phyloP scores from a whole-genome alignment of 2,888 invertebrate species.

The Drosophila anomelani region DNA sequence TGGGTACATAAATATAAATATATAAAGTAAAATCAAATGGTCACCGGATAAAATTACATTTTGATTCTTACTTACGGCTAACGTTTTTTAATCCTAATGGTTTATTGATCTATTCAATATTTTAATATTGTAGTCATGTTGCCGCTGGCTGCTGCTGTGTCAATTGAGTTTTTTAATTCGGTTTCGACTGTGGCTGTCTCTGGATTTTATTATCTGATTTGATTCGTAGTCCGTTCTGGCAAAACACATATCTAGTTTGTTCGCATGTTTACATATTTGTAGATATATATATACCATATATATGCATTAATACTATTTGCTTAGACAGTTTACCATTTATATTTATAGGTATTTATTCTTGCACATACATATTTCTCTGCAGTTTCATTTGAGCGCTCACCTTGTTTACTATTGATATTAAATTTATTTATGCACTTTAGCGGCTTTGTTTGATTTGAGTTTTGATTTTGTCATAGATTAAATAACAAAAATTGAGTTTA shows the following conservation, averaged over 20 bases:
- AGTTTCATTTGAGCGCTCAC: constrained; percentile 36
- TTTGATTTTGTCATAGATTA: constrained; percentile 58
- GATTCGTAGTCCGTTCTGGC: constrained; percentile 26
- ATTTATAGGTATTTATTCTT: constrained; percentile 54
- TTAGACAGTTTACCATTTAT: constrained; percentile 44
- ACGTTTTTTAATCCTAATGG: constrained; percentile 29
- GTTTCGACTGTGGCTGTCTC: constrained; percentile 16
- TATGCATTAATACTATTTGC: constrained; percentile 47
- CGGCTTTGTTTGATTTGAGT: constrained; percentile 63
- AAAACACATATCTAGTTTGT: constrained; percentile 9
- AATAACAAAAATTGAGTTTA: constrained; percentile 55
- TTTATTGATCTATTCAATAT: constrained; percentile 34
- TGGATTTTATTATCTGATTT: constrained; percentile 43
- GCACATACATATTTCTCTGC: constrained; percentile 32
- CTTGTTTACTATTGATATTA: constrained; percentile 49
- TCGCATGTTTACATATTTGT: constrained; percentile 19
- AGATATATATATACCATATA: constrained; percentile 12
- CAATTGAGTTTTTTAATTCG: constrained; percentile 33
- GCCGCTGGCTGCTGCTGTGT: constrained; percentile 12
- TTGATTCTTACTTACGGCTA: constrained; percentile 37
- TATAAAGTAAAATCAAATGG: constrained; percentile 11
- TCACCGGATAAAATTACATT: constrained; percentile 17
- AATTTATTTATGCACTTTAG: constrained; percentile 50
- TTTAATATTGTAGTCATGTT: constrained; percentile 33
- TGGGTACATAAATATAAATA: neutral